Evolutionary conservation across 2,797 vertebrate species (phyloP), one percentile per base, ranked within the genome.

Genomic region (Menidia menidia): DNA sequence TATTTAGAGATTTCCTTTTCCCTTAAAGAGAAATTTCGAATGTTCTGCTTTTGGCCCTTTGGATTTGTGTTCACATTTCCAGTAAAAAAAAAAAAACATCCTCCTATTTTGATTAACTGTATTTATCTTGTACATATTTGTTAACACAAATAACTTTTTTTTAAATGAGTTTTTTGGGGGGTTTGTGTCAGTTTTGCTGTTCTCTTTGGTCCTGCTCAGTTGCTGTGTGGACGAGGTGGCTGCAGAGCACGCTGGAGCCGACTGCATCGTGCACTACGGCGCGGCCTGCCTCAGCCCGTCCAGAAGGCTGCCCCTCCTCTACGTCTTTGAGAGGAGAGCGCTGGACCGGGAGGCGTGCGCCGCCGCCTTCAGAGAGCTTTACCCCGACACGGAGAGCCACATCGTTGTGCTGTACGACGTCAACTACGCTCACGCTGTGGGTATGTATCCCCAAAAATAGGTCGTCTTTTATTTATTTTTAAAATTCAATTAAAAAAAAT

Each of bases 211-310:
- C 4, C 32, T 35, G 31, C 13, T 1, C 92, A 99, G 98, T 75
- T 99, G 98, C 92, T 99, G 98, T 19, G 97, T 98, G 82, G 97
- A 99, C 4, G 96, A 98, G 51, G 95, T 99, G 3, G 96, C 97
- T 0, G 97, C 98, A 0, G 96, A 98, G 55, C 97, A 99, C 0
- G 93, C 91, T 0, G 89, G 85, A 0, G 96, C 96, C 0, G 92
- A 95, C 47, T 92, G 94, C 31, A 92, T 99, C 3, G 89, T 99
- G 56, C 98, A 99, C 88, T 99, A 97, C 0, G 98, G 98, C 66
- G 82, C 93, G 0, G 92, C 97, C 13, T 99, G 98, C 81, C 95
- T 99, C 82, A 99, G 97, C 75, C 96, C 95, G 4, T 95, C 95
- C 32, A 68, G 80, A 4, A 90, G 94, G 12, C 91, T 99, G 11